Conservation (phyloP, 2,888 invertebrate species). For the Cheilosia impressa region DNA sequence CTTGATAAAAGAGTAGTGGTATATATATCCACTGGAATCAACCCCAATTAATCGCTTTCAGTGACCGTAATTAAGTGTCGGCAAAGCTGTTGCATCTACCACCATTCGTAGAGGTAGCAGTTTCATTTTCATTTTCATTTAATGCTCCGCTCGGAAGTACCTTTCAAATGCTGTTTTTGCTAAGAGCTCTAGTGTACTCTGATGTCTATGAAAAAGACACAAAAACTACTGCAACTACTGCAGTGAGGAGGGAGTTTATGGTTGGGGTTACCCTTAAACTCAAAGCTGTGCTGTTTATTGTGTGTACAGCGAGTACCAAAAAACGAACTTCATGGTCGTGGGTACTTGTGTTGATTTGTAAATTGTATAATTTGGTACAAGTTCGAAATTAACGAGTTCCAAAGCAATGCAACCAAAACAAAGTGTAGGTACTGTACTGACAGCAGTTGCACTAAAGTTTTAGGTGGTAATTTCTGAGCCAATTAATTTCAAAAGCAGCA, state of each 20-base stretch:
- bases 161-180: not conserved
- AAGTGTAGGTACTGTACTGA: conserved; percentile 22
- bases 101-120: not conserved
- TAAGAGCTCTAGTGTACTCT: not conserved
- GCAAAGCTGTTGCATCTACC: conserved; percentile 16
- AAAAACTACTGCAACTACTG: not conserved
- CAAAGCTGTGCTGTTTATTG: not conserved
- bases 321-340: conserved; percentile 51
- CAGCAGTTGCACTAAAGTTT: conserved; percentile 40
- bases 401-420: conserved; percentile 40
- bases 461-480: conserved; percentile 58
- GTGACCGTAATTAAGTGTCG: conserved; percentile 35
- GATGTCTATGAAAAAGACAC: conserved; percentile 6
- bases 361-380: conserved; percentile 63
- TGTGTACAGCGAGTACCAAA: conserved; percentile 28
- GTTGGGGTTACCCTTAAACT: not conserved
- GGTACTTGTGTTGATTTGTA: conserved; percentile 65
- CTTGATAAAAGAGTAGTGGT: not conserved
- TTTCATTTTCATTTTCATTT: conserved; percentile 19
- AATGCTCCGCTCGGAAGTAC: not conserved
- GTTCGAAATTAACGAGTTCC: conserved; percentile 53
- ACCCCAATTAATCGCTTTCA: conserved; percentile 29
- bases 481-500: conserved; percentile 28
- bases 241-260: too few species aligned
- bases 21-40: conserved; percentile 1